Conservation (phyloP, 2,797 vertebrate genomes). For the Fistularia commersonii region DNA sequence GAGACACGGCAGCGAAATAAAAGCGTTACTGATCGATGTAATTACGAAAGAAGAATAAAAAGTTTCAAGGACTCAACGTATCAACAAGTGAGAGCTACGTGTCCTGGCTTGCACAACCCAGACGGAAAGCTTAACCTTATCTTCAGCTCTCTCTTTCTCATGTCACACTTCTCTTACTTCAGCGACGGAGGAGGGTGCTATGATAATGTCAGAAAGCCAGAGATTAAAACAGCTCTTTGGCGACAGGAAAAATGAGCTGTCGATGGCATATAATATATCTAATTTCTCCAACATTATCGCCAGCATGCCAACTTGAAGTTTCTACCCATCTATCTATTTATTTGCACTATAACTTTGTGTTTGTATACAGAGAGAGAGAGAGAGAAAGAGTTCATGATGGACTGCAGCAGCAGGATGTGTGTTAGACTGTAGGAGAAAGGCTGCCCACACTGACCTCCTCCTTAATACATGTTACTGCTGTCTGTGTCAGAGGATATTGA, state of each 20-base stretch:
- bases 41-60: constrained; percentile 19
- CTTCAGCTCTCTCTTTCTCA: constrained; percentile 15
- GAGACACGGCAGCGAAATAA: constrained; percentile 6
- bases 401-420: neutral
- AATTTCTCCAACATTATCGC: too few species aligned
- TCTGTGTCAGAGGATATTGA: too few species aligned
- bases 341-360: neutral
- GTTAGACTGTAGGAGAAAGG: neutral
- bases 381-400: neutral
- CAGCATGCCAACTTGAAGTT: too few species aligned
- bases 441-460: too few species aligned
- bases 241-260: constrained; percentile 8
- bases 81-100: constrained; percentile 13
- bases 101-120: constrained; percentile 1
- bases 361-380: neutral
- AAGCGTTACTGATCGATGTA: constrained; percentile 33
- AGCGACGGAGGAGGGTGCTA: constrained; percentile 16
- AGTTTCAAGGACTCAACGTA: constrained; percentile 44
- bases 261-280: constrained; percentile 4
- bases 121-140: constrained; percentile 19
- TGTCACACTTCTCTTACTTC: constrained; percentile 2
- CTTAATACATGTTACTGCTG: too few species aligned
- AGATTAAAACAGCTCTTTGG: constrained; percentile 35
- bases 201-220: constrained; percentile 31
- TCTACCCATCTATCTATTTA: neutral